These are phyloP conservation scores for Nycticebus coucang DNA, from an alignment of 2,113 vertebrate species.

Conservation along the genomic window DNA sequence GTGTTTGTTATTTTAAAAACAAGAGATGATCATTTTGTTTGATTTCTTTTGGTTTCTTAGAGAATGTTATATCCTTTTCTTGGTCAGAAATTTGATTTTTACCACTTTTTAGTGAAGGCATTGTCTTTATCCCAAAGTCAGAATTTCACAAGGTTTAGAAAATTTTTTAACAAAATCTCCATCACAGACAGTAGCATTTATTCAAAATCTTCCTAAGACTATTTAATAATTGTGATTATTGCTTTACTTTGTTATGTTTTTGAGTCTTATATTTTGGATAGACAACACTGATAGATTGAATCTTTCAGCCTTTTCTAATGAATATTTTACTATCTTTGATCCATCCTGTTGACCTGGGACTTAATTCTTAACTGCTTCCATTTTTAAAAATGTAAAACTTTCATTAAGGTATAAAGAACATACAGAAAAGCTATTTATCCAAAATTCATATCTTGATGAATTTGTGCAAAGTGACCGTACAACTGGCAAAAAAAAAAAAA, in stretches of 20 bases:
- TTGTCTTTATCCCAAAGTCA: constrained; percentile 33
- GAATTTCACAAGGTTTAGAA: constrained; percentile 2
- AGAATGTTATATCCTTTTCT: constrained; percentile 64
- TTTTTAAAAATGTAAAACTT: background rate
- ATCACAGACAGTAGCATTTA: background rate
- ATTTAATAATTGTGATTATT: background rate
- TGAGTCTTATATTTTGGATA: background rate
- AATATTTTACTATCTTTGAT: background rate
- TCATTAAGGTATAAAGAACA: background rate
- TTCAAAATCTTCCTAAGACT: background rate
- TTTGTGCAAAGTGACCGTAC: background rate
- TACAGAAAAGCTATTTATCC: background rate
- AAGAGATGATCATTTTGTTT: constrained; percentile 73
- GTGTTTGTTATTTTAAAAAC: constrained; percentile 72
- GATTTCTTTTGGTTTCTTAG: constrained; percentile 74
- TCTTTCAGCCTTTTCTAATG: background rate
- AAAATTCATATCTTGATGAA: background rate
- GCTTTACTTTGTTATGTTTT: background rate
- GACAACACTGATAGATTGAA: background rate
- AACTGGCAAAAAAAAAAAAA: background rate
- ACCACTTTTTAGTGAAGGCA: constrained; percentile 58
- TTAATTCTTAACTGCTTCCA: background rate
- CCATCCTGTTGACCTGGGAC: background rate
- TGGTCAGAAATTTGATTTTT: constrained; percentile 60
- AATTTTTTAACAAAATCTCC: background rate